A percentile compares a stretch with the other conserved stretches of the same genome.
These are phyloP conservation scores for Echinometra lucunter DNA, from an alignment of 53 echinoderm and acorn worm genomes.

Conservation along the genomic window DNA sequence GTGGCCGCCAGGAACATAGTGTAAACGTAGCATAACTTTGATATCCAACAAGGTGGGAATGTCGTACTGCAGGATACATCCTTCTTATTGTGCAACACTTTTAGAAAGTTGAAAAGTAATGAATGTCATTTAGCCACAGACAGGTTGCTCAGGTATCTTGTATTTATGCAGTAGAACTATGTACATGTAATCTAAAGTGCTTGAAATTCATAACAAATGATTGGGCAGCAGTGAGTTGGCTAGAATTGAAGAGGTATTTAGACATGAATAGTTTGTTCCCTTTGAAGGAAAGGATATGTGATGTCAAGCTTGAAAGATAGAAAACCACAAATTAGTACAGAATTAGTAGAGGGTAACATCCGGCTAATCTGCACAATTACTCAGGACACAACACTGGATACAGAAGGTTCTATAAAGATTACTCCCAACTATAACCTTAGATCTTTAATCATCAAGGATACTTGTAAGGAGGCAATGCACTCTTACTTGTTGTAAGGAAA, in stretches of 20 bases:
- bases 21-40: too few relatives aligned
- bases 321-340: background rate
- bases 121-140: background rate
- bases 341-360: background rate
- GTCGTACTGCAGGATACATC: too few relatives aligned
- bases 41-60: too few relatives aligned
- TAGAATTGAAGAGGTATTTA: background rate
- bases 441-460: background rate
- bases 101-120: background rate
- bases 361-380: background rate
- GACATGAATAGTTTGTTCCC: background rate
- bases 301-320: slow-evolving; percentile 11
- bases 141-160: background rate
- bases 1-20: too few relatives aligned
- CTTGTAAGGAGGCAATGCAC: background rate
- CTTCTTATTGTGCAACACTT: background rate
- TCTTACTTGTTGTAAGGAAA: background rate
- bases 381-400: background rate
- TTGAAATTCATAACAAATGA: background rate
- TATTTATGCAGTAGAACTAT: too few relatives aligned
- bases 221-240: background rate
- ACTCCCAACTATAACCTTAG: background rate
- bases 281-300: background rate
- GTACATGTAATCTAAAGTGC: background rate
- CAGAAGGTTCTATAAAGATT: background rate